Evolutionary conservation across 2,113 vertebrate species (phyloP).

Genomic region (Ageneiosus marmoratus): DNA sequence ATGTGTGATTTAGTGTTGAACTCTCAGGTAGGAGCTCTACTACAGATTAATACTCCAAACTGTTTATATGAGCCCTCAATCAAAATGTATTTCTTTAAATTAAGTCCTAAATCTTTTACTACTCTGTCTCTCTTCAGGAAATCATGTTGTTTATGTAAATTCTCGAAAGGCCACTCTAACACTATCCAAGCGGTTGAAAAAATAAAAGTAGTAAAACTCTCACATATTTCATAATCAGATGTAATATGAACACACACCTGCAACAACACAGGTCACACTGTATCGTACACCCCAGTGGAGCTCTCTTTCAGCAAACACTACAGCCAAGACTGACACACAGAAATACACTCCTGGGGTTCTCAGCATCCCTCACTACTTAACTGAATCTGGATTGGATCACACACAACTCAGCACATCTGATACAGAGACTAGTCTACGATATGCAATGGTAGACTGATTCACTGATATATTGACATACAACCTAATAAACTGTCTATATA

Average conservation of each 20-base stretch:
- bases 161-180: conserved; percentile 60
- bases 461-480: conserved; percentile 9
- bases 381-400: conserved; percentile 41
- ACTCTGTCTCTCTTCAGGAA: conserved; percentile 56
- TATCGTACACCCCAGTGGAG: conserved; percentile 55
- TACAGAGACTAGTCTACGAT: not conserved
- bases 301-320: conserved; percentile 41
- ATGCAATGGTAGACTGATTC: not conserved
- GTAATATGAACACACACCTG: conserved; percentile 70
- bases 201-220: conserved; percentile 65
- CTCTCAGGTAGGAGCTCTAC: conserved; percentile 13
- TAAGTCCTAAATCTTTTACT: conserved; percentile 34
- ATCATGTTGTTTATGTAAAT: conserved; percentile 65
- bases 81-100: conserved; percentile 43
- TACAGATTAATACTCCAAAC: conserved; percentile 20
- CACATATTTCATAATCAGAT: conserved; percentile 69
- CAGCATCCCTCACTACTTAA: conserved; percentile 22
- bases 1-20: conserved; percentile 32
- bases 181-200: conserved; percentile 62
- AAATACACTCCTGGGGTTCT: conserved; percentile 33
- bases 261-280: conserved; percentile 68
- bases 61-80: not conserved
- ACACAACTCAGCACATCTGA: conserved; percentile 17
- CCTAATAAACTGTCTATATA: conserved; percentile 14
- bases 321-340: conserved; percentile 27